Evolutionary conservation across 2,113 vertebrate species (phyloP), one percentile per base, ranked within the genome.

Genomic region (Neodontobutis hainanensis): DNA sequence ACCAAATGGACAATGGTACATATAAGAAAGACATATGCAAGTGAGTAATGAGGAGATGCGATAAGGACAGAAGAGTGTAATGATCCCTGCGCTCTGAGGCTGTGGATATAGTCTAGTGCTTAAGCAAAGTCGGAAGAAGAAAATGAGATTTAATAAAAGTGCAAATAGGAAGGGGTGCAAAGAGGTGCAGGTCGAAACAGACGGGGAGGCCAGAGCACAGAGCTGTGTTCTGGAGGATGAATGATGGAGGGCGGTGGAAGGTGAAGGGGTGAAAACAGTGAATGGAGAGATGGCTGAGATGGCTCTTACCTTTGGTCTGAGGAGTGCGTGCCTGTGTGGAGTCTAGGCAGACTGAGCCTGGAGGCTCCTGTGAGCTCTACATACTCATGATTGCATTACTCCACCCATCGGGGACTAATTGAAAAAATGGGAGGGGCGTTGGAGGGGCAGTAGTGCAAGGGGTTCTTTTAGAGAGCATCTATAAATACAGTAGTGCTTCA

Each of bases 371-470:
- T 6, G 45, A 64, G 81, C 70, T 82, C 60, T 75, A 84, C 64
- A 86, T 58, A 84, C 83, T 81, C 72, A 88, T 92, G 90, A 93
- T 93, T 91, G 88, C 84, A 81, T 90, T 89, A 90, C 90, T 87
- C 90, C 90, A 88, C 91, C 92, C 90, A 92, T 87, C 71, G 65
- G 57, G 57, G 78, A 75, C 88, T 93, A 92, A 92, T 92, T 92
- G 91, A 80, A 88, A 87, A 74, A 19, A 43, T 67, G 61, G 89
- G 82, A 67, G 83, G 82, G 56, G 45, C 19, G 3, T 69, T 3
- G 42, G 43, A 19, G 6, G 32, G 36, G 5, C 64, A 52, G 59
- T 12, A 52, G 57, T 53, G 38, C 62, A 73, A 73, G 56, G 51
- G 35, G 64, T 85, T 83, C 90, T 91, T 92, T 90, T 90, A 78